A percentile compares a stretch with the other conserved stretches of the same genome.
These are phyloP conservation scores for Asobara japonica DNA, from an alignment of 1,140 invertebrate species.

Conservation along the genomic window DNA sequence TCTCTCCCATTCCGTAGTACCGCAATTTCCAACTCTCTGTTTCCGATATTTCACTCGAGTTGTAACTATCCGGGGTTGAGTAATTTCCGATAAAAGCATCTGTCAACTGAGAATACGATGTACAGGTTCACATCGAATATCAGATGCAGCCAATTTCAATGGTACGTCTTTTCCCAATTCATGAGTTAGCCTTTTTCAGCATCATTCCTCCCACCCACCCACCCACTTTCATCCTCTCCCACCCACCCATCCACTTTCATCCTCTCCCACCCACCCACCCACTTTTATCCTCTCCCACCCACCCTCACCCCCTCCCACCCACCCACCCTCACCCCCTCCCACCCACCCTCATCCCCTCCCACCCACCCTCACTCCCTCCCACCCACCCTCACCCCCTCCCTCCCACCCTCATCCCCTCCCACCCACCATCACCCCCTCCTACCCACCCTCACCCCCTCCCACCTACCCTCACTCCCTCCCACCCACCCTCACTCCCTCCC, in stretches of 20 bases:
- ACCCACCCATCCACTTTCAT: neutral
- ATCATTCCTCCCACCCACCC: neutral
- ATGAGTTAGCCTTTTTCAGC: neutral
- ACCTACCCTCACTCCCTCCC: neutral
- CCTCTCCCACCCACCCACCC: no score
- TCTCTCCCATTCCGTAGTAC: neutral
- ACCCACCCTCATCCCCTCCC: neutral
- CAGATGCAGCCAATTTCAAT: conserved; percentile 3
- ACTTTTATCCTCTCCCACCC: no score
- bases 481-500: neutral
- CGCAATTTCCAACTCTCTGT: neutral
- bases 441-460: no score
- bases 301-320: neutral
- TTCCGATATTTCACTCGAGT: neutral
- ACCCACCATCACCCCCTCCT: no score
- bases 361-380: no score
- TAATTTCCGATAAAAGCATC: conserved; percentile 11
- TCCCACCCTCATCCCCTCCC: no score
- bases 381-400: neutral
- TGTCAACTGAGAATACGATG: neutral
- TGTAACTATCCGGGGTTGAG: neutral
- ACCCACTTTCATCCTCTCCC: neutral
- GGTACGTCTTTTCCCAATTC: neutral
- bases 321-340: neutral
- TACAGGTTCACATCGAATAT: neutral